Evolutionary conservation across 2,797 vertebrate species (phyloP).

Genomic region (Pteropus rufus): DNA sequence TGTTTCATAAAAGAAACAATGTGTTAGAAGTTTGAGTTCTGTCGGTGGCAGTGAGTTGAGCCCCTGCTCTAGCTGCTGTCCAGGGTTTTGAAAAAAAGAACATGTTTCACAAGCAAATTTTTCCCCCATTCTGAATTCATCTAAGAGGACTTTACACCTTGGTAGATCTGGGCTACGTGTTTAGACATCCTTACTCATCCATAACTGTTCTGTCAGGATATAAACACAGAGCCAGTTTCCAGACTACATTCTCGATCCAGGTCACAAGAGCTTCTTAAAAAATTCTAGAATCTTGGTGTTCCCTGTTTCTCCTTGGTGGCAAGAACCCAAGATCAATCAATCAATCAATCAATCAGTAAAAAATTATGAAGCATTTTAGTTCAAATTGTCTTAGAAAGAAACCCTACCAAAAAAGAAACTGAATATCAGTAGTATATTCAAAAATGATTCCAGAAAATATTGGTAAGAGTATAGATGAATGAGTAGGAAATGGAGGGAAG

Average conservation of each 20-base stretch:
- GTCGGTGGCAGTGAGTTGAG: neutral
- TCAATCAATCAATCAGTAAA: no score
- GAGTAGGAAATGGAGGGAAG: neutral
- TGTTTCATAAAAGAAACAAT: neutral
- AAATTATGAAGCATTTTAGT: neutral
- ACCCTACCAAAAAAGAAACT: neutral
- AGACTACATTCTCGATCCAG: neutral
- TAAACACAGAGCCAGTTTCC: neutral
- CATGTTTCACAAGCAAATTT: neutral
- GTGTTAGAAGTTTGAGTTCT: neutral
- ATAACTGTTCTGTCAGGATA: neutral
- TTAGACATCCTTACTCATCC: no score
- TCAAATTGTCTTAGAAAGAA: neutral
- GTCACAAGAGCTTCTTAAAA: neutral
- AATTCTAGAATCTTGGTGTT: neutral
- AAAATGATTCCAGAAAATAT: neutral
- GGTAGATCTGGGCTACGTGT: neutral
- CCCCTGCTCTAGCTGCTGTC: neutral
- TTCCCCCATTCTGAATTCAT: neutral
- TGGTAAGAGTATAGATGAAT: neutral
- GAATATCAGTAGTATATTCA: neutral
- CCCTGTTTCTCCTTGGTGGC: neutral
- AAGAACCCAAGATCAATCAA: neutral
- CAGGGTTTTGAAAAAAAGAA: neutral
- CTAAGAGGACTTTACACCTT: neutral